These are phyloP conservation scores for Cyphomyrus plagiostoma DNA, from an alignment of 2,113 vertebrate species.

Conservation along the genomic window DNA sequence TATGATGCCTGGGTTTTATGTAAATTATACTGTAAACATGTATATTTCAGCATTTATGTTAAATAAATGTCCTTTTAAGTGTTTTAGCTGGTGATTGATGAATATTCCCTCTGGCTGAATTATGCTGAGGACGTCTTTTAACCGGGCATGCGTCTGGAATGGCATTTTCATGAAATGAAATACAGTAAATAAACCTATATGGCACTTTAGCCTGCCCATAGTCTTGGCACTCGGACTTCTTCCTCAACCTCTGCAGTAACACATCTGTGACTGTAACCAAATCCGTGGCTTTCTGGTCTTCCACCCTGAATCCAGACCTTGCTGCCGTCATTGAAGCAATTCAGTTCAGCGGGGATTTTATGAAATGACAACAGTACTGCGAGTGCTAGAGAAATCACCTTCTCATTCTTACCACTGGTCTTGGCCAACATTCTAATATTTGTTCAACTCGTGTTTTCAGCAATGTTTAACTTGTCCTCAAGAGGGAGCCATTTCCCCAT, in stretches of 20 bases:
- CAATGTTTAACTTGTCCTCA: not conserved
- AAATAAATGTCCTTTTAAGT: not conserved
- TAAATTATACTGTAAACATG: conserved; percentile 13
- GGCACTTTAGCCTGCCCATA: not conserved
- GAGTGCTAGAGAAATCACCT: not conserved
- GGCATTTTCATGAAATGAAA: not conserved
- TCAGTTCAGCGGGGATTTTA: not conserved
- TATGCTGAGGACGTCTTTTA: not conserved
- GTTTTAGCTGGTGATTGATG: not conserved
- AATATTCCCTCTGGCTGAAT: not conserved
- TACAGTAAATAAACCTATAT: not conserved
- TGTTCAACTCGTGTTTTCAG: not conserved
- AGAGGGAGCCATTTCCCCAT: not conserved
- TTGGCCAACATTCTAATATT: not conserved
- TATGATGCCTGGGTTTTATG: not conserved
- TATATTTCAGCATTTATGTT: conserved; percentile 5
- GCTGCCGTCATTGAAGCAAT: not conserved
- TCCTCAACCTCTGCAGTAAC: not conserved
- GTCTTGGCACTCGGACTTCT: not conserved
- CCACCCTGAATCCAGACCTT: not conserved
- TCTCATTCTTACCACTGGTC: not conserved
- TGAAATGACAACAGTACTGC: not conserved
- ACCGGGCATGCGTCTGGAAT: not conserved
- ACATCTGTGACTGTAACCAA: not conserved
- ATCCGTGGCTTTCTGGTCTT: not conserved